phyloP scores from a whole-genome alignment of 2,888 invertebrate species.

The Xylocampa areola region DNA sequence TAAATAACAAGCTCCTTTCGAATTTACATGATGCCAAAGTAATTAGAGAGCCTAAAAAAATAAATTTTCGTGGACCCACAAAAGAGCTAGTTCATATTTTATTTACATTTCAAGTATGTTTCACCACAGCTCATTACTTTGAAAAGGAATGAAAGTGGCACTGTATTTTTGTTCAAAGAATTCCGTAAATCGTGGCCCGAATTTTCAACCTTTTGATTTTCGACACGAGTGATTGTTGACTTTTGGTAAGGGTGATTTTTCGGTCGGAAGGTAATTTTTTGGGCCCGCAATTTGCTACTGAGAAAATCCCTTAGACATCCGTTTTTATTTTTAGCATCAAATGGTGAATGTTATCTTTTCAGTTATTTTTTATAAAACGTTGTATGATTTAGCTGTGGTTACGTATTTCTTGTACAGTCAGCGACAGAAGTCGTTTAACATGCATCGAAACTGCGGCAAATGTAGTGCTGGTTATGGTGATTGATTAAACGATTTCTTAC shows the following conservation, averaged over 20 bases:
- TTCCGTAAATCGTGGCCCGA: background rate
- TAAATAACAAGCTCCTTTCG: constrained; percentile 29
- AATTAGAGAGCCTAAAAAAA: constrained; percentile 36
- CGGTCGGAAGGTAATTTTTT: background rate
- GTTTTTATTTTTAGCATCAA: constrained; percentile 29
- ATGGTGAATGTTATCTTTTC: too few species aligned
- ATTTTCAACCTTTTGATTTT: constrained; percentile 26
- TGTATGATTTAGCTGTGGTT: too few species aligned
- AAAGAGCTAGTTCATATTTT: constrained; percentile 50
- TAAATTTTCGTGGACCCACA: constrained; percentile 24
- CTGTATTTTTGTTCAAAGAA: constrained; percentile 28
- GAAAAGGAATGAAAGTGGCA: constrained; percentile 31
- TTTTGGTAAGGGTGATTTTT: constrained; percentile 14
- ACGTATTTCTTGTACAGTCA: too few species aligned
- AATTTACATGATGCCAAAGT: constrained; percentile 34
- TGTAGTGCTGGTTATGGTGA: too few species aligned
- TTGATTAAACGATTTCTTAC: too few species aligned
- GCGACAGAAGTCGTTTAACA: too few species aligned
- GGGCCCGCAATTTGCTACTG: background rate
- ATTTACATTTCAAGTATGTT: constrained; percentile 50
- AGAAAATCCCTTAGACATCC: constrained; percentile 5
- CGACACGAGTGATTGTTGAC: constrained; percentile 17
- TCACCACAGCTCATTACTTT: constrained; percentile 49
- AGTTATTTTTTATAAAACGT: too few species aligned
- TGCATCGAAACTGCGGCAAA: too few species aligned